Base-by-base conservation (phyloP, 2,888 invertebrate genomes). In the Tipula lateralis region DNA sequence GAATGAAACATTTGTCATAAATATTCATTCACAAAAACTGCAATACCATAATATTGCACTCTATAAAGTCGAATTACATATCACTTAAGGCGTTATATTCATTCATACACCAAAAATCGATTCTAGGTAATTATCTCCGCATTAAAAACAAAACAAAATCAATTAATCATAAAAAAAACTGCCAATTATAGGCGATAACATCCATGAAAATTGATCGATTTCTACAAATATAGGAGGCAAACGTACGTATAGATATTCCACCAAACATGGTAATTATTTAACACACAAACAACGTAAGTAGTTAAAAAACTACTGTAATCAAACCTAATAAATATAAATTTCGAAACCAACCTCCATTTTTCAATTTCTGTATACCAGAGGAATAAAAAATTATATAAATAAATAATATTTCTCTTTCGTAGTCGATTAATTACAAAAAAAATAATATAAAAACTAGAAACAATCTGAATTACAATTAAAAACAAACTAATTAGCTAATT, bases 271-370 rank as follows among this genome's bases (percentile, higher is more conserved):
- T 66, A 66, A 66, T 66, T 66, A 66, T 66, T 66, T 12, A 66
- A 66, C 24, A 66, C 66, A 66, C 7, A 9, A 66, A 66, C 66
- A 66, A 66, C 66, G 16, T 44, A 44, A 24, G 9, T 66, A 24
- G 44, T 66, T n/a, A n/a, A n/a, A 66, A 66, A 66, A 66, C 66
- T 24, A 44, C 44, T 66, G 66, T 66, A 66, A 66, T 66, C 66
- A 66, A 50, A 66, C 24, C 66, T 66, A 66, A 66, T 66, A 66
- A 66, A 66, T 66, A 66, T 66, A 66, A 24, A 66, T 66, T 66
- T 66, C 66, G 66, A 66, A 66, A 66, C 24, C 24, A 24, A 24
- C 66, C 24, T 66, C 66, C 66, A 66, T 66, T 66, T 66, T 24
- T 66, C 66, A 66, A 24, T 66, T 66, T 66, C 66, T 24, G n/a